phyloP scores from a whole-genome alignment of 2,797 vertebrate species.

The Delichon dasypus region DNA sequence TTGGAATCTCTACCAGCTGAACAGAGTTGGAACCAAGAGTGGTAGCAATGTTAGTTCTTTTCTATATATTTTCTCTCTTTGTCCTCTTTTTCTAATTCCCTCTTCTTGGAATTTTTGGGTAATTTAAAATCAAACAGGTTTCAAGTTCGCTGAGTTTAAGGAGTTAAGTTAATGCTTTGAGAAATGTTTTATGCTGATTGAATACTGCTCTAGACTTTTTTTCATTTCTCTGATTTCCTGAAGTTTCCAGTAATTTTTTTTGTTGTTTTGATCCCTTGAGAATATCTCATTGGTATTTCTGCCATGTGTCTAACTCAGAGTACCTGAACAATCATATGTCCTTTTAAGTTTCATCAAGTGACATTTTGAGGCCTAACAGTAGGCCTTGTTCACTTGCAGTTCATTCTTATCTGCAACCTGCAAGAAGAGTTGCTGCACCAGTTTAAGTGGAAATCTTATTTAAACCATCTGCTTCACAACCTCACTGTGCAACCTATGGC shows the following conservation, averaged over 20 bases:
- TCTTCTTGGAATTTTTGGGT: not conserved
- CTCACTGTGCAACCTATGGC: not conserved
- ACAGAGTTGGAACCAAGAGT: rapidly evolving
- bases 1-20: not conserved
- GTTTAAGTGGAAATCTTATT: not conserved
- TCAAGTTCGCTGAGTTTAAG: not conserved
- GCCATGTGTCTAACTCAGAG: not conserved
- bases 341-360: not conserved
- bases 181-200: not conserved
- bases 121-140: not conserved
- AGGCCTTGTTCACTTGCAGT: not conserved
- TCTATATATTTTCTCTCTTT: not conserved
- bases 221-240: not conserved
- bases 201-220: not conserved
- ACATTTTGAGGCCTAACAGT: not conserved
- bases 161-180: not conserved
- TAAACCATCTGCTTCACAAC: not conserved
- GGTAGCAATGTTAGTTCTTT: not conserved
- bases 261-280: not conserved
- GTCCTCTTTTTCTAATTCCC: not conserved
- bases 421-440: not conserved
- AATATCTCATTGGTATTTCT: not conserved
- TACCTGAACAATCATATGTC: too few relatives aligned
- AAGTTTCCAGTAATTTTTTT: not conserved
- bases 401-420: not conserved